These are phyloP conservation scores for Drosophila kuntzei DNA, from an alignment of 2,888 invertebrate genomes.

Conservation along the genomic window DNA sequence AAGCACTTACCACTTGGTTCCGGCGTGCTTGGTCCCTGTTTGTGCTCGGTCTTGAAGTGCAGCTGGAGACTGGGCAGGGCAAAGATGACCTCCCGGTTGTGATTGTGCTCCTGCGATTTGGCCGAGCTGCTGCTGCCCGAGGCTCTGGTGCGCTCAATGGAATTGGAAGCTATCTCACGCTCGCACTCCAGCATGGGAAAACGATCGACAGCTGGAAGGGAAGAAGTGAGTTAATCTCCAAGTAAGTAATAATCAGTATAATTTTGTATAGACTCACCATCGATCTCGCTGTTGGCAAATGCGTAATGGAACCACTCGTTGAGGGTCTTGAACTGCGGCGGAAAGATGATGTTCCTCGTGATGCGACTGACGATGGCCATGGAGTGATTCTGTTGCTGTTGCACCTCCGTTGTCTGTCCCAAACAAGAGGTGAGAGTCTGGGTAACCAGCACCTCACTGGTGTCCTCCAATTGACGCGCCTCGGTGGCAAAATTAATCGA, in stretches of 20 bases:
- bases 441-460: conserved; percentile 92
- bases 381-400: conserved; percentile 90
- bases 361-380: conserved; percentile 98
- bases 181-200: conserved; percentile 96
- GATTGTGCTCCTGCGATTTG: conserved; percentile 91
- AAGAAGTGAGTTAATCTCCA: not conserved
- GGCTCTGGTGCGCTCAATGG: conserved; percentile 87
- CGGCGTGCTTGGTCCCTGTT: conserved; percentile 91
- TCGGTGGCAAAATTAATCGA: conserved; percentile 97
- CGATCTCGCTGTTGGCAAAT: conserved; percentile 96
- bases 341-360: conserved; percentile 95
- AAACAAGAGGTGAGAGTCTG: conserved; percentile 96
- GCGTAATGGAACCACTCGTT: conserved; percentile 99
- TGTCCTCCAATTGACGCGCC: conserved; percentile 93
- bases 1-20: conserved; percentile 88
- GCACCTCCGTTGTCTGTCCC: conserved; percentile 90
- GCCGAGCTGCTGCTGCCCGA: conserved; percentile 86
- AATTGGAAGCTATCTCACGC: conserved; percentile 87
- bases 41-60: conserved; percentile 96
- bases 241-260: not conserved
- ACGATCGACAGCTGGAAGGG: conserved; percentile 91
- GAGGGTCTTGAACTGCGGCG: conserved; percentile 97
- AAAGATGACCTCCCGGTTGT: conserved; percentile 97
- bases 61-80: conserved; percentile 96
- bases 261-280: conserved; percentile 88